phyloP scores from a whole-genome alignment of 2,888 invertebrate genomes.

The Smittia sp. region DNA sequence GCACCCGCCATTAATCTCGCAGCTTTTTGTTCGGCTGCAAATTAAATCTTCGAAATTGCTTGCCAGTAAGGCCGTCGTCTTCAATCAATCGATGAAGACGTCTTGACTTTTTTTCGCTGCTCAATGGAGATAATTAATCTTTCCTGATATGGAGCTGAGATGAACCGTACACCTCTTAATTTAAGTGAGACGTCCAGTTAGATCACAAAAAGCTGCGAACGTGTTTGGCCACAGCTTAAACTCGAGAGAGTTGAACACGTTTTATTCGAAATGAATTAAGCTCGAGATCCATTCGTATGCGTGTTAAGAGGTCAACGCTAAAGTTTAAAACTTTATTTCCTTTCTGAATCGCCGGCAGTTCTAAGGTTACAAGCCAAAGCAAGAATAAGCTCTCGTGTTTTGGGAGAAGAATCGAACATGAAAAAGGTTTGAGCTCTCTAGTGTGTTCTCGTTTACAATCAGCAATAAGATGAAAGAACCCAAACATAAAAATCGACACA shows the following conservation, averaged over 20 bases:
- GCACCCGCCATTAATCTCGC: slow-evolving; percentile 28
- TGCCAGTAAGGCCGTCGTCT: neutral
- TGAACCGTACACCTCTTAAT: neutral
- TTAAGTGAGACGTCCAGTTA: too few relatives aligned
- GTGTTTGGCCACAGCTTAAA: too few relatives aligned
- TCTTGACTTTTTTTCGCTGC: neutral
- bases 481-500: slow-evolving; percentile 28
- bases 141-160: neutral
- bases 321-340: neutral
- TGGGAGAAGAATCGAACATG: neutral
- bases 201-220: too few relatives aligned
- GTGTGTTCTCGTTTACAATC: slow-evolving; percentile 36
- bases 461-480: slow-evolving; percentile 26
- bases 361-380: neutral
- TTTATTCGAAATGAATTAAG: neutral
- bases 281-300: neutral
- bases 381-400: neutral
- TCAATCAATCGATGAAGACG: slow-evolving; percentile 30
- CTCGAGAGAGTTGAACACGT: too few relatives aligned
- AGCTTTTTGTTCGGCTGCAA: slow-evolving; percentile 9
- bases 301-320: slow-evolving; percentile 14
- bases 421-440: slow-evolving; percentile 28
- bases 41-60: slow-evolving; percentile 34
- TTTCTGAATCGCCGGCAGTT: neutral
- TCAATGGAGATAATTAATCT: slow-evolving; percentile 38